Base-by-base conservation (phyloP, 2,113 vertebrate genomes). In the Pelecanus crispus region DNA sequence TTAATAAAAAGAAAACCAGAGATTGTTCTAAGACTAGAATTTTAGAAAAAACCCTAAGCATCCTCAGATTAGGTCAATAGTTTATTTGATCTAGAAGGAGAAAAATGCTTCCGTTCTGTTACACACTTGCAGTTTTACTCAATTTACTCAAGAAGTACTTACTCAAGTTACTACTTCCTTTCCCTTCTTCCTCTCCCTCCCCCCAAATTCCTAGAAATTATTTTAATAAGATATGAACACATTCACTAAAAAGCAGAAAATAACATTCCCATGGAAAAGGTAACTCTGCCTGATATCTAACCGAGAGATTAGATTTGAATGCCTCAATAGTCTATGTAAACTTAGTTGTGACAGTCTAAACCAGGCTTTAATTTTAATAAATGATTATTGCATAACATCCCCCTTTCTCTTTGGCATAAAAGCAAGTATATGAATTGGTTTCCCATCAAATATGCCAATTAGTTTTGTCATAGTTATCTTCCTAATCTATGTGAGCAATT, bases 341-440 rank as follows among this genome's bases (percentile, higher is more conserved):
- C 38, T 73, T 73, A 59, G 77, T 63, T 73, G 73, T 34, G 58
- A 82, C 52, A 91, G 36, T 77, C 61, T 78, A 94, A 88, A 92
- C 19, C 6, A 86, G 68, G 50, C 52, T 95, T 92, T 87, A 52
- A 84, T 94, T 81, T 81, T 73, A 97, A 94, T 59, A 85, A 95
- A 81, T 2, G 11, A 70, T 79, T 88, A 92, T 91, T 95, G 62
- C 45, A 75, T 28, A 83, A 75, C 29, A 63, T 50, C 15, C 8
- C 38, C 40, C 58, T 94, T 92, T 92, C 61, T 56, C 58, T 74
- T 34, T 85, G 90, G 79, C 50, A 85, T 47, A 68, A 61, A 42
- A 81, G 13, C 18, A 79, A 94, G 31, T 31, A 44, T 25, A 86
- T 52, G 20, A 79, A 79, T 88, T 45, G 56, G 34, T 92, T 97